Conservation (phyloP, 2,797 vertebrate genomes). For the Melanitta fusca region DNA sequence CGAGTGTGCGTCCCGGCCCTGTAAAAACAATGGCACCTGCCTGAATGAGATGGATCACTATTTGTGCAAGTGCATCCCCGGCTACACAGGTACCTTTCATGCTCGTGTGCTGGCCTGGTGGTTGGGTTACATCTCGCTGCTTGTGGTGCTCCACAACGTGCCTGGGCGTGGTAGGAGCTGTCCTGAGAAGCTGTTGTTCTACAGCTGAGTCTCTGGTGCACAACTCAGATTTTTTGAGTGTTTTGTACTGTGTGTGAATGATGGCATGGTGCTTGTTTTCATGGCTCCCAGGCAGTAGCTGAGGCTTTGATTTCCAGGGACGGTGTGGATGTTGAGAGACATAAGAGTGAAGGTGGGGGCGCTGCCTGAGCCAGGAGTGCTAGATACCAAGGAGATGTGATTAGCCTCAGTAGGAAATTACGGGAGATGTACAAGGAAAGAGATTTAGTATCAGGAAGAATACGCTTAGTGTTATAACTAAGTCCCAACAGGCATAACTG, state of each 20-base stretch:
- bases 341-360: not conserved
- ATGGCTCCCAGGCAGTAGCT: accelerated
- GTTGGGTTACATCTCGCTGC: not conserved
- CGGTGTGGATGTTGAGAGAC: not conserved
- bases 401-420: not conserved
- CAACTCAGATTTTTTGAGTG: accelerated
- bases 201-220: not conserved
- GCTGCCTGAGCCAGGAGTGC: not conserved
- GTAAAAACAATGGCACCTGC: constrained; percentile 90
- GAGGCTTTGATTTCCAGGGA: not conserved
- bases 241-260: accelerated
- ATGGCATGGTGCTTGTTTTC: not conserved
- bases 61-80: constrained; percentile 84
- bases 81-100: constrained; percentile 86
- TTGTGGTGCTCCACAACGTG: not conserved
- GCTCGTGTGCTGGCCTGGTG: not conserved
- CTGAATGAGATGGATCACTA: constrained; percentile 89
- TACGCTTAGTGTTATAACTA: not conserved
- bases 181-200: not conserved
- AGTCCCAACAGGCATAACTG: not conserved
- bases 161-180: not conserved
- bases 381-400: not conserved
- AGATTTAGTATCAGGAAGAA: not conserved
- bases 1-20: constrained; percentile 93
- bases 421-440: not conserved